Percentiles rank a stretch among this genome's conserved stretches.
phyloP scores from a whole-genome alignment of 92 coral and sea anemone species.

The Actinostola sp. region DNA sequence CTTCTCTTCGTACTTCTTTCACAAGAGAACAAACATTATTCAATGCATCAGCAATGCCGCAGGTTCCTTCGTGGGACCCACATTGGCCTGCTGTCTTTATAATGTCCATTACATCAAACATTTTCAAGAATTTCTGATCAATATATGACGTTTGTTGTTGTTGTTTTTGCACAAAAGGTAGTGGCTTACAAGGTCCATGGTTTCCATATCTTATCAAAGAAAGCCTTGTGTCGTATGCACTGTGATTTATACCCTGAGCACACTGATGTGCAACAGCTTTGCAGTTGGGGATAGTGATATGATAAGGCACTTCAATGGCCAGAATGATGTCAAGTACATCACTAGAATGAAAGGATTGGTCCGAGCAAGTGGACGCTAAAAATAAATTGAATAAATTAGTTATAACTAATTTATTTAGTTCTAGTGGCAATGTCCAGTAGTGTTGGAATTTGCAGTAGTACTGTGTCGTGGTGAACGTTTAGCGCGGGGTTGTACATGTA shows the following conservation, averaged over 20 bases:
- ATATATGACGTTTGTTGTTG: too few relatives aligned
- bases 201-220: neutral
- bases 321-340: constrained; percentile 5
- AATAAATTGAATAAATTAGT: neutral
- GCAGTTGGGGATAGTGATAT: neutral
- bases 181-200: neutral
- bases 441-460: too few relatives aligned
- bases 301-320: neutral
- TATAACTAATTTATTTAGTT: too few relatives aligned
- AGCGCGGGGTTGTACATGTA: too few relatives aligned
- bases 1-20: neutral
- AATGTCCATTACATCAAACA: neutral
- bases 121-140: neutral
- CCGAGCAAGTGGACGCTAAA: neutral
- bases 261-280: neutral
- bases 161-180: neutral
- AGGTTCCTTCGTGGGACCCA: neutral
- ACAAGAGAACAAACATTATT: neutral
- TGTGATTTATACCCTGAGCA: neutral
- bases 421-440: too few relatives aligned
- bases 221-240: neutral
- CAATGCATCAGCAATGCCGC: constrained; percentile 17
- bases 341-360: neutral
- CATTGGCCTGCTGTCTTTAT: neutral
- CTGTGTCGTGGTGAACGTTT: too few relatives aligned